Evolutionary conservation across 2,113 vertebrate genomes (phyloP), one percentile per base, ranked within the genome.

Genomic region (Scalopus aquaticus): DNA sequence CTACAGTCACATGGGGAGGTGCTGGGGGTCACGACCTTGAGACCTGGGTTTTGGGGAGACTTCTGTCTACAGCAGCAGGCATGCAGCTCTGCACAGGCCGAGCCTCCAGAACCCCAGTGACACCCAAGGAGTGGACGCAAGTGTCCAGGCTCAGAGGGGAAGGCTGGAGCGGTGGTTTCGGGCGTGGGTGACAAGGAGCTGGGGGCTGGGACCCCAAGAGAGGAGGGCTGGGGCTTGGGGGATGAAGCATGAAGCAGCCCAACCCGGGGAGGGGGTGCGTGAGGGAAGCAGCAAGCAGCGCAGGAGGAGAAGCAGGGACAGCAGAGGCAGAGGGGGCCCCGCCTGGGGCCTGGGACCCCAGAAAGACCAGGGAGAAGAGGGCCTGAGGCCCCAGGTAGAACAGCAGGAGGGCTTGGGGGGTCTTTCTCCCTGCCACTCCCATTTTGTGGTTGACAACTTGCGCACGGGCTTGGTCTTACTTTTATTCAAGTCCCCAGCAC

Each of bases 261-360:
- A 6, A 0, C 1, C 0, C 0, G 7, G n/a, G n/a, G 72, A 42
- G 5, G 28, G 22, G 46, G 2, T 0, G 42, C 9, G 1, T 4
- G 9, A 28, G 20, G 44, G 20, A 49, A 11, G 4, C 30, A 42
- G 28, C 20, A 74, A 26, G 15, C 10, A 49, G 46, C 46, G 8
- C 49, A 28, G 39, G 35, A 46, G 58, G n/a, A 67, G 44, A 44
- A 44, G 44, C 44, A 44, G 44, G 44, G 44, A n/a, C n/a, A n/a
- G n/a, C n/a, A n/a, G n/a, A n/a, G n/a, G n/a, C n/a, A n/a, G n/a
- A n/a, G n/a, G n/a, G n/a, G n/a, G n/a, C n/a, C n/a, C n/a, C n/a
- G n/a, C n/a, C n/a, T n/a, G n/a, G n/a, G n/a, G n/a, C n/a, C n/a
- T n/a, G n/a, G n/a, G n/a, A n/a, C n/a, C n/a, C n/a, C n/a, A n/a